A percentile compares a stretch with the other conserved stretches of the same genome.
Conservation (phyloP, 2,888 invertebrate species). For the Ypsolopha scabrella region DNA sequence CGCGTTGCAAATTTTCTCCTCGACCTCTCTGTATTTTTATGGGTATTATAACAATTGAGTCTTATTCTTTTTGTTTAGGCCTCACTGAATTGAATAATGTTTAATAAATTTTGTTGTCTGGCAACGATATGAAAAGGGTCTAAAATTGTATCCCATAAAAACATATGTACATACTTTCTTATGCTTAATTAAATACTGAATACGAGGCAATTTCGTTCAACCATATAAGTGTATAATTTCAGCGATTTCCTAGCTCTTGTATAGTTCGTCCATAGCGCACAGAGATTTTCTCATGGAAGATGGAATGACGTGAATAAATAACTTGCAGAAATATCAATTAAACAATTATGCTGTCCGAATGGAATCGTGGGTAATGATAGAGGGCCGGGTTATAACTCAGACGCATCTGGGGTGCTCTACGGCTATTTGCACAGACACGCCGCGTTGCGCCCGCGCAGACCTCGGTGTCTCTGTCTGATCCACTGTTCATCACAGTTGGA, state of each 20-base stretch:
- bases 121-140: too few relatives aligned
- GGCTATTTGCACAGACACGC: conserved; percentile 68
- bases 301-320: conserved; percentile 69
- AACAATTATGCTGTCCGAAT: conserved; percentile 72
- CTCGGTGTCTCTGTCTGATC: too few relatives aligned
- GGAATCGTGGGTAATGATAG: conserved; percentile 72
- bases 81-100: conserved; percentile 21
- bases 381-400: conserved; percentile 67
- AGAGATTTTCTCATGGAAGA: conserved; percentile 52
- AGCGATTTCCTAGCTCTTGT: neutral
- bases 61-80: conserved; percentile 42
- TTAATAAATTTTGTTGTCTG: neutral
- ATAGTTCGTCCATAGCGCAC: conserved; percentile 38
- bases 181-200: neutral
- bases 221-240: conserved; percentile 1
- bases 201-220: neutral
- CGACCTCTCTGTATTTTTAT: conserved; percentile 56
- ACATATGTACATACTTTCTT: too few relatives aligned
- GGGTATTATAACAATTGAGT: conserved; percentile 51
- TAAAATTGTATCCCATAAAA: too few relatives aligned
- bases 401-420: conserved; percentile 58
- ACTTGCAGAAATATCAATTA: conserved; percentile 72
- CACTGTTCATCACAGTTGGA: too few relatives aligned
- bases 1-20: conserved; percentile 49
- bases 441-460: conserved; percentile 21